These are phyloP conservation scores for Carollia perspicillata DNA, from an alignment of 2,113 vertebrate genomes.

Conservation along the genomic window DNA sequence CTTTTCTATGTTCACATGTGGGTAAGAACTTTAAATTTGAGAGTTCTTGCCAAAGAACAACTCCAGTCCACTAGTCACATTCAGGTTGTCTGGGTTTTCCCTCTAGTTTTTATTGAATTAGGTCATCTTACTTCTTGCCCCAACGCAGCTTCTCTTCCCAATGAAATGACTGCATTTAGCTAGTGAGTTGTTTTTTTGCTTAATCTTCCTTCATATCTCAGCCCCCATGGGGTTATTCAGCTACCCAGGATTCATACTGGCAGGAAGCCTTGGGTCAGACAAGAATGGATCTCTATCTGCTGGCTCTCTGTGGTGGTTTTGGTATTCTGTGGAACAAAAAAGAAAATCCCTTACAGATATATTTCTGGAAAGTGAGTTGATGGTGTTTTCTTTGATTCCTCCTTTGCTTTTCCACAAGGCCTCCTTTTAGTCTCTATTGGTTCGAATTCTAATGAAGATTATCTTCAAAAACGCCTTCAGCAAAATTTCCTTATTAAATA, in stretches of 20 bases:
- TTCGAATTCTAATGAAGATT: conserved; percentile 28
- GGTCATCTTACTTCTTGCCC: conserved; percentile 7
- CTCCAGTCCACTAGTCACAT: neutral
- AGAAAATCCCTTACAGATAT: neutral
- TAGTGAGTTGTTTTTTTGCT: conserved; percentile 1
- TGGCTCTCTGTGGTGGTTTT: neutral
- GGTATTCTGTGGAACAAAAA: neutral
- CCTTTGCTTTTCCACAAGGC: neutral
- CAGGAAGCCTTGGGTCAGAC: neutral
- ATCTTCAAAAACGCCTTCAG: conserved; percentile 4
- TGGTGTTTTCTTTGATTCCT: conserved; percentile 13
- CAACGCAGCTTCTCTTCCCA: neutral
- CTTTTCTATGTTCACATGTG: neutral
- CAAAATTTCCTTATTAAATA: conserved; percentile 13
- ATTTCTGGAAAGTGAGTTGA: conserved; percentile 5
- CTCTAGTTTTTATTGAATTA: conserved; percentile 5
- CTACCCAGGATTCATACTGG: conserved; percentile 18
- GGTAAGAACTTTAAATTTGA: conserved; percentile 13
- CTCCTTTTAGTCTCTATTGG: neutral
- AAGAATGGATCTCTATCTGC: conserved; percentile 4
- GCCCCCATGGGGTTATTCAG: neutral
- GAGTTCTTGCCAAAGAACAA: conserved; percentile 2
- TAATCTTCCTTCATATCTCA: conserved; percentile 4
- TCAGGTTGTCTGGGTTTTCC: neutral
- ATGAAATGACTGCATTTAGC: neutral